These are phyloP conservation scores for Drosophila bipectinata DNA, from an alignment of 1,140 invertebrate species.

Conservation along the genomic window DNA sequence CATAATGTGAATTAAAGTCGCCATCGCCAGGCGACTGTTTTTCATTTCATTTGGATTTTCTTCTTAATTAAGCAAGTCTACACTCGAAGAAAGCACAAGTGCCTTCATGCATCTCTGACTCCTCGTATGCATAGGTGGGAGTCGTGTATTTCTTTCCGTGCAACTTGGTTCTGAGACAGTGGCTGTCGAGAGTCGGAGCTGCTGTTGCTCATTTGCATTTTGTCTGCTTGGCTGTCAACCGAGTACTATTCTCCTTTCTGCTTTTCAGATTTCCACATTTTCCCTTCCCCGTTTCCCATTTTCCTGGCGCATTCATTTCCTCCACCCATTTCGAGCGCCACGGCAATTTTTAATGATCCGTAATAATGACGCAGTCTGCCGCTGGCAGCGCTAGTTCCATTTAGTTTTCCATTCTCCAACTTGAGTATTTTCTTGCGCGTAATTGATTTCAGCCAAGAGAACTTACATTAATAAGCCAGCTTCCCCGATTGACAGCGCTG, in stretches of 20 bases:
- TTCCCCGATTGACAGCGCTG: constrained; percentile 63
- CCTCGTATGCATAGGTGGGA: background rate
- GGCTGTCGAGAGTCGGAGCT: constrained; percentile 5
- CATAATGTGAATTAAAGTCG: constrained; percentile 40
- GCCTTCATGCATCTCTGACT: background rate
- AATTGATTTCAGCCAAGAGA: constrained; percentile 55
- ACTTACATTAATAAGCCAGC: constrained; percentile 54
- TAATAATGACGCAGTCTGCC: constrained; percentile 75
- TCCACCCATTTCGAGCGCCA: constrained; percentile 30
- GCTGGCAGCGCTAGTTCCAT: constrained; percentile 54
- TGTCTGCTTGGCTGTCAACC: constrained; percentile 44
- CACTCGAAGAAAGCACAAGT: constrained; percentile 11
- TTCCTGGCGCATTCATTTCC: constrained; percentile 59
- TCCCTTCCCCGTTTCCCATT: constrained; percentile 4
- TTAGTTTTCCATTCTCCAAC: constrained; percentile 30
- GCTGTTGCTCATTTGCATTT: constrained; percentile 76
- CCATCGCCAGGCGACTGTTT: constrained; percentile 25
- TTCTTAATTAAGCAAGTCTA: constrained; percentile 64
- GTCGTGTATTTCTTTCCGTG: constrained; percentile 14
- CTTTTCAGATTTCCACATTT: constrained; percentile 21
- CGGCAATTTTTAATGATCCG: constrained; percentile 78
- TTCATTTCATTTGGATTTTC: constrained; percentile 52
- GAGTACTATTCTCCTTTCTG: constrained; percentile 27
- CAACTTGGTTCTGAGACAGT: constrained; percentile 8
- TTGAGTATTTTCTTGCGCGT: constrained; percentile 23